Percentiles rank a stretch among this genome's conserved stretches.
phyloP scores from a whole-genome alignment of 2,113 vertebrate species.

The Rhea americana region DNA sequence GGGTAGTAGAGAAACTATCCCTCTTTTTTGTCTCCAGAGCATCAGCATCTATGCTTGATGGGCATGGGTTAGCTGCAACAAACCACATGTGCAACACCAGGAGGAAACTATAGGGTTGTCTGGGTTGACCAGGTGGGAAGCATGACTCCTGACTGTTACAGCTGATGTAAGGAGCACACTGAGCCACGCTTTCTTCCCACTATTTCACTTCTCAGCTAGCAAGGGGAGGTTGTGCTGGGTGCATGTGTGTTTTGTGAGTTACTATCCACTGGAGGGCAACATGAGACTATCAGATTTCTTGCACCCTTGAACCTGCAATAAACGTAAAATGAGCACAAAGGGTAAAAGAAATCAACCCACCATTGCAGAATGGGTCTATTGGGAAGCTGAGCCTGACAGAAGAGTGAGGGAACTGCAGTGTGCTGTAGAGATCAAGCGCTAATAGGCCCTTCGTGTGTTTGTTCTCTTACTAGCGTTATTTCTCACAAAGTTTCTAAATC shows the following conservation, averaged over 20 bases:
- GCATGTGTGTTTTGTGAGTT: background rate
- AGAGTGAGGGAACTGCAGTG: background rate
- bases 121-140: background rate
- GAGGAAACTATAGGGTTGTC: fast-evolving
- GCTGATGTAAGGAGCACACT: too few relatives aligned
- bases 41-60: fast-evolving
- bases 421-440: background rate
- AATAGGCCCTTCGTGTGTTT: background rate
- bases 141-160: background rate
- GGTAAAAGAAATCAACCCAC: fast-evolving
- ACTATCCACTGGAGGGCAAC: slow-evolving; percentile 21
- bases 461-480: background rate
- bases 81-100: fast-evolving
- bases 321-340: background rate
- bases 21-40: background rate
- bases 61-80: fast-evolving
- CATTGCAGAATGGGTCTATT: background rate
- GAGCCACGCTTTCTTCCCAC: too few relatives aligned
- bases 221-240: background rate
- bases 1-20: background rate
- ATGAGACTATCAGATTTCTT: background rate
- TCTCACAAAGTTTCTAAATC: background rate
- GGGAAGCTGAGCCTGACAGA: background rate
- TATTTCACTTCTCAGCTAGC: too few relatives aligned
- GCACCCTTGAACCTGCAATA: fast-evolving